Base-by-base conservation (phyloP, 92 coral and sea anemone species). In the Pocillopora grandis region DNA sequence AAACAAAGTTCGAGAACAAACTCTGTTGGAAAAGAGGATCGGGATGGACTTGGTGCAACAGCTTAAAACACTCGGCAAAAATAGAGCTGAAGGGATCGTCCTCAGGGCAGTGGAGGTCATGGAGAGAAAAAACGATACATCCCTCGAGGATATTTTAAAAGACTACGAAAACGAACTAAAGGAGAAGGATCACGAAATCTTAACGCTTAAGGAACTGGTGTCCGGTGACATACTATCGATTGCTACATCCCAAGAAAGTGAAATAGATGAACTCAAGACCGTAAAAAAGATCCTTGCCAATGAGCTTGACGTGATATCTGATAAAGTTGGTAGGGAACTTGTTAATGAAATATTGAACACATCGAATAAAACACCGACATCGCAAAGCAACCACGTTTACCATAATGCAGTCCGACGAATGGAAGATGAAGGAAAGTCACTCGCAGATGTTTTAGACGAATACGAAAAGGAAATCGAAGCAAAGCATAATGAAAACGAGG, bases 281-380 rank as follows among this genome's bases (percentile, higher is more conserved):
- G 66, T 71, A 59, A 63, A 56, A 13, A 62, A 21, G 55, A 78
- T 65, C 56, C 65, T 78, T 77, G 70, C 85, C 56, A 72, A 33
- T 5, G 77, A 79, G 13, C 63, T 84, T 37, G 89, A 81, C 10
- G n/a, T 76, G 23, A 33, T 90, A 31, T 59, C 74, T 58, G 76
- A 73, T n/a, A 87, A 64, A 66, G 61, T 90, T 12, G 93, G 93
- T 12, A 63, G 60, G 35, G 85, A 83, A 19, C 87, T 90, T 13
- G 72, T 78, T 9, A 73, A 70, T 19, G 90, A 80, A 73, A n/a
- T 90, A 10, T 35, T 86, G 58, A 71, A 86, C 57, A 82, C 56
- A 13, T 35, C 82, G 58, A 17, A 70, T 21, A 23, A 33, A 18
- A 36, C 12, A 58, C 81, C 76, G 35, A 71, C 3, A 10, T 49